These are phyloP conservation scores for Chrysomela aeneicollis DNA, from an alignment of 2,888 invertebrate species.

Conservation along the genomic window DNA sequence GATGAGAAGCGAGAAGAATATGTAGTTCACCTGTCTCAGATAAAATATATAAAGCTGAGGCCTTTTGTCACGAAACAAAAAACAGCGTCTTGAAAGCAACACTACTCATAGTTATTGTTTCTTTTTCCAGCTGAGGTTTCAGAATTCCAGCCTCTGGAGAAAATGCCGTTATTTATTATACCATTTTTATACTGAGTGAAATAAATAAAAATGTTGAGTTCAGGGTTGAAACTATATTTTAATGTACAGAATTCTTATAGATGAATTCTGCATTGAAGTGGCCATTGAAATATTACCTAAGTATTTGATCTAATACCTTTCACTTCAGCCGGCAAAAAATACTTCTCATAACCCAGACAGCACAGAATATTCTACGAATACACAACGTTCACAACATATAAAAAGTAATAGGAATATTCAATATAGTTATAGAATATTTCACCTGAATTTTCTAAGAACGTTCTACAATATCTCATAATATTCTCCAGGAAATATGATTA, in stretches of 20 bases:
- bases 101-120: slow-evolving; percentile 19
- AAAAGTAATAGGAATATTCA: no score
- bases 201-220: slow-evolving; percentile 6
- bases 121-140: slow-evolving; percentile 20
- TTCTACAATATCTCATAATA: no score
- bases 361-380: no score
- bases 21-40: slow-evolving; percentile 28
- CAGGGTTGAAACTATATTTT: slow-evolving; percentile 3
- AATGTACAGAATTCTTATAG: not conserved
- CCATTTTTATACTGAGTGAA: slow-evolving; percentile 10
- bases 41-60: slow-evolving; percentile 28
- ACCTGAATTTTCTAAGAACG: no score
- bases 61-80: slow-evolving; percentile 30
- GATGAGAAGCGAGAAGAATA: slow-evolving; percentile 16
- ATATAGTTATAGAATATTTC: no score
- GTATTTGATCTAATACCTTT: no score
- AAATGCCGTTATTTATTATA: slow-evolving; percentile 12
- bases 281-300: no score
- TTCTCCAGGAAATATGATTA: no score
- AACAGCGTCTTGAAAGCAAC: slow-evolving; percentile 28
- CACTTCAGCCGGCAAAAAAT: no score
- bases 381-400: no score
- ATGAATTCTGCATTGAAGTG: no score
- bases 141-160: not conserved
- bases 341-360: no score